Conservation (phyloP, 2,888 invertebrate genomes). For the Pristionchus mayeri region DNA sequence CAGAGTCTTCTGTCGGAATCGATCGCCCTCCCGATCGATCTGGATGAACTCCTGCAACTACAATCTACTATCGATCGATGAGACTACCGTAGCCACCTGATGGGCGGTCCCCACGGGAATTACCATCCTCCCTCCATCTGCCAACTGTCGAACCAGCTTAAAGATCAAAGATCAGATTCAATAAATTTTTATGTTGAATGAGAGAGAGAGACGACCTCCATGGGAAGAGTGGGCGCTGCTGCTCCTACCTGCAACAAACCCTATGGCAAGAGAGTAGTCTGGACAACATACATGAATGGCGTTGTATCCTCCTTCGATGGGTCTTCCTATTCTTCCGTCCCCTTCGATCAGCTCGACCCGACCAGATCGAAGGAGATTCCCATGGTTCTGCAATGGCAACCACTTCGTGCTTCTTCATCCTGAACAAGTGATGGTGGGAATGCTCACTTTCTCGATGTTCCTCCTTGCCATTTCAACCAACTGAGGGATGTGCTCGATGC, state of each 20-base stretch:
- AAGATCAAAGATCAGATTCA: not conserved
- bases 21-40: conserved; percentile 85
- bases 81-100: conserved; percentile 53
- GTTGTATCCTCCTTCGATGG: conserved; percentile 86
- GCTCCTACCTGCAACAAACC: no score
- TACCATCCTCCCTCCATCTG: conserved; percentile 88
- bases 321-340: conserved; percentile 89
- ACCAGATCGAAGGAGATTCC: not conserved
- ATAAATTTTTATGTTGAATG: not conserved
- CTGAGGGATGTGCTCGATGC: conserved; percentile 91
- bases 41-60: conserved; percentile 82
- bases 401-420: not conserved
- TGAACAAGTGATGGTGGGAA: no score
- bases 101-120: conserved; percentile 71
- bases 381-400: conserved; percentile 7
- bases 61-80: not conserved
- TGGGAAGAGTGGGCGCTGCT: conserved; percentile 77
- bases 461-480: conserved; percentile 84
- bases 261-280: no score
- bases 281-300: conserved; percentile 94
- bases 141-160: conserved; percentile 89
- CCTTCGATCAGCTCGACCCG: conserved; percentile 81
- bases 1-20: conserved; percentile 81
- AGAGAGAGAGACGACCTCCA: conserved; percentile 77
- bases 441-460: conserved; percentile 83